A percentile compares a stretch with the other conserved stretches of the same genome.
phyloP scores from a whole-genome alignment of 2,113 vertebrate species.

The Gavia stellata region DNA sequence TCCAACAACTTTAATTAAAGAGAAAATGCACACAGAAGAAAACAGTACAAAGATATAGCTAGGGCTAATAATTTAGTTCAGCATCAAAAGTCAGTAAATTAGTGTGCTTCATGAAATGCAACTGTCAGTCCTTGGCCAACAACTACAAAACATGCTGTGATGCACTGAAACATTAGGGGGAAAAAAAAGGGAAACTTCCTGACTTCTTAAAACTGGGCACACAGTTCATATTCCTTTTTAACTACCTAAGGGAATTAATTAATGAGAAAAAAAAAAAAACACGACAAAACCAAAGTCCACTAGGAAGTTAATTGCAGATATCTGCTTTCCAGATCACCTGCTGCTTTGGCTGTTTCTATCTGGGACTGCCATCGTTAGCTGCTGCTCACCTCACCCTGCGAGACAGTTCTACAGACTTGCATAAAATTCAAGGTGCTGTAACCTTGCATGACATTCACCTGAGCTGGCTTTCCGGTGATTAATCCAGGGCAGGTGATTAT shows the following conservation, averaged over 20 bases:
- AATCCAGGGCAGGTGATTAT: background rate
- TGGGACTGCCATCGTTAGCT: background rate
- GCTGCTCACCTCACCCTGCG: background rate
- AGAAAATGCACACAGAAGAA: background rate
- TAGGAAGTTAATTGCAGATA: background rate
- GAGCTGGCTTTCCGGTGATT: background rate
- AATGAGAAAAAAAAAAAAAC: background rate
- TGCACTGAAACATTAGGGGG: background rate
- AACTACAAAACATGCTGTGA: background rate
- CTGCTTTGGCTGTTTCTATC: background rate
- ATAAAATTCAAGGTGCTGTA: background rate
- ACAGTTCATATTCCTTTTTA: background rate
- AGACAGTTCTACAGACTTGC: background rate
- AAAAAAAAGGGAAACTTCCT: background rate
- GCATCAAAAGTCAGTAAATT: slow-evolving; percentile 16
- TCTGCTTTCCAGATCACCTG: background rate
- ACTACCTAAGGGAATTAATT: slow-evolving; percentile 8
- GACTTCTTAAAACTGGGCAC: background rate
- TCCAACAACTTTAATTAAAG: slow-evolving; percentile 17
- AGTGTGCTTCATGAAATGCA: background rate
- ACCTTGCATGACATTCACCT: background rate
- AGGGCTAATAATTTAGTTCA: background rate
- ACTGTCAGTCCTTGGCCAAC: background rate
- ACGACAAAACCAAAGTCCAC: background rate
- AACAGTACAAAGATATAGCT: background rate